Evolutionary conservation across 2,888 invertebrate species (phyloP), one percentile per base, ranked within the genome.

Genomic region (Tetheella fluctuosa): DNA sequence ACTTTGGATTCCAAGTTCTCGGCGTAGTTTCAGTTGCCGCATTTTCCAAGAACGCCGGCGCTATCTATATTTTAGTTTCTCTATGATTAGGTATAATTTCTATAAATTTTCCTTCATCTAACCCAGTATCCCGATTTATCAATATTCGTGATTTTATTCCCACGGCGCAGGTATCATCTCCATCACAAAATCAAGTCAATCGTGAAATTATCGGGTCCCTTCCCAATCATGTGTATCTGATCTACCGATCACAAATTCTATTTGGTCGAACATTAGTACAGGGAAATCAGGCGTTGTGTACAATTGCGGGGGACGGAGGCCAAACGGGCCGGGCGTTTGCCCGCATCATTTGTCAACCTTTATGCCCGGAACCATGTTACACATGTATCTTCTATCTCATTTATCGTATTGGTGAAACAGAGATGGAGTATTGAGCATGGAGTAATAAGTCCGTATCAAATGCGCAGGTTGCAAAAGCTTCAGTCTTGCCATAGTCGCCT

Each of bases 271-370:
- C 69, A 70, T 73, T 70, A 63, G 70, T 62, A 62, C 54, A 58
- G 62, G 63, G 57, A 59, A 59, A 59, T 63, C 59, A 53, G 52
- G 23, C 34, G 52, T n/a, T 34, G 20, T 20, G 42, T 42, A 57
- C 57, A 52, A 15, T 23, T 48, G 52, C n/a, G 65, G 64, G 65
- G 62, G 53, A 61, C 59, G 63, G 64, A 60, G 54, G 63, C 64
- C 63, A 70, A 67, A 69, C 62, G 64, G 64, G 48, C 2, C 17
- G 62, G 63, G 63, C 65, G 65, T 62, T 65, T 67, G 69, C 69
- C 74, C 76, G 76, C 72, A 75, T 76, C 77, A 75, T 76, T 76
- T 77, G 74, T 76, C 76, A 77, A 75, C 69, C 75, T 67, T 64
- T 64, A 56, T 65, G 25, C 23, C 28, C 59, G 64, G 60, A 59